Evolutionary conservation across 2,888 invertebrate species (phyloP).

Genomic region (Agonopterix heracliana): DNA sequence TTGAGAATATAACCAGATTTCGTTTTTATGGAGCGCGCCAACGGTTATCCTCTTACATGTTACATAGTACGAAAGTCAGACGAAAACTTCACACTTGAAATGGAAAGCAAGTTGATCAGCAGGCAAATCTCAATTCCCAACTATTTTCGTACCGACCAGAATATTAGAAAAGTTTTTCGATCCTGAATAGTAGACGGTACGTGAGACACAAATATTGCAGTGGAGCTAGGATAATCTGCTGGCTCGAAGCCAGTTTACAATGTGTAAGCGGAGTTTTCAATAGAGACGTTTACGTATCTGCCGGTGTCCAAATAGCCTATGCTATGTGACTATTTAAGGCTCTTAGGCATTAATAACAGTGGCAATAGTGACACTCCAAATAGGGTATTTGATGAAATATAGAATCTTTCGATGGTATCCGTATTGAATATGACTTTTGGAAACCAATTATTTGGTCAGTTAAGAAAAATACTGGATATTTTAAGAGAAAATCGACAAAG

Average conservation of each 20-base stretch:
- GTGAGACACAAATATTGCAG: slow-evolving; percentile 69
- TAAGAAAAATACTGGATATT: no score
- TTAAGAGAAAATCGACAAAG: no score
- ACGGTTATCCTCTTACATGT: no score
- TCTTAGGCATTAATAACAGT: slow-evolving; percentile 13
- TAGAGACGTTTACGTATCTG: slow-evolving; percentile 37
- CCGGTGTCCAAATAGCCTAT: slow-evolving; percentile 13
- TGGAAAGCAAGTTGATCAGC: slow-evolving; percentile 13
- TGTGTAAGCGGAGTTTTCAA: slow-evolving; percentile 60
- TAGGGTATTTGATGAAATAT: no score
- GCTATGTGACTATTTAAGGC: slow-evolving; percentile 26
- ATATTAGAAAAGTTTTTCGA: slow-evolving; percentile 75
- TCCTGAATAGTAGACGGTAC: slow-evolving; percentile 60
- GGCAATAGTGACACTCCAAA: no score
- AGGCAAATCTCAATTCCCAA: slow-evolving; percentile 39
- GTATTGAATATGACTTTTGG: no score
- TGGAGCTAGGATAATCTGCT: slow-evolving; percentile 57
- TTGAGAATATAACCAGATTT: no score
- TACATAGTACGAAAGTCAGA: neutral
- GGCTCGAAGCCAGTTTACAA: slow-evolving; percentile 66
- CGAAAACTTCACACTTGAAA: neutral
- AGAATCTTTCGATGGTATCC: no score
- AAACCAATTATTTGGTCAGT: no score
- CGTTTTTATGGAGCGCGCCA: no score
- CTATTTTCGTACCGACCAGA: slow-evolving; percentile 52